Percentiles rank a stretch among this genome's conserved stretches.
Conservation (phyloP, 2,113 vertebrate species). For the Australoheros scitulus region DNA sequence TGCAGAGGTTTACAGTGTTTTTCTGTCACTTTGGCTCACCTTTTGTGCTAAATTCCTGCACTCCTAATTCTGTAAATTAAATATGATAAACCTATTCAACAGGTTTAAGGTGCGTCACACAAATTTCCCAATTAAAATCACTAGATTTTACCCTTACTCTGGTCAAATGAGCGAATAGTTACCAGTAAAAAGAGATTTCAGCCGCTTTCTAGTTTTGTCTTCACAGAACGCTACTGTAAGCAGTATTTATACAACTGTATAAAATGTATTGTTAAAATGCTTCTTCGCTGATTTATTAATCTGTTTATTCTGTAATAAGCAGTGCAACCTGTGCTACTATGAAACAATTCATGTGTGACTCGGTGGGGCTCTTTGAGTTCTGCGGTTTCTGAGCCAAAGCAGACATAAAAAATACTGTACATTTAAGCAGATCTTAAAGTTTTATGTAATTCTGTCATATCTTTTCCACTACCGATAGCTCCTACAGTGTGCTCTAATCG, state of each 20-base stretch:
- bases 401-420: conserved; percentile 6
- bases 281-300: background rate
- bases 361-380: background rate
- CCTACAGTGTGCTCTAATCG: conserved; percentile 21
- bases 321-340: background rate
- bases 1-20: conserved; percentile 8
- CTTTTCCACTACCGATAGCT: conserved; percentile 48
- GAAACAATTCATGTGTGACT: background rate
- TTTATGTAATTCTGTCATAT: conserved; percentile 22
- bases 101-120: background rate
- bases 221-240: background rate
- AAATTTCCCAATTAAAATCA: background rate
- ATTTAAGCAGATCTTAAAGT: background rate
- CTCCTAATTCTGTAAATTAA: background rate
- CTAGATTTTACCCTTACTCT: background rate
- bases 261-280: background rate
- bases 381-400: conserved; percentile 38
- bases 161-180: background rate
- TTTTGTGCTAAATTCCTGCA: background rate
- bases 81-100: background rate
- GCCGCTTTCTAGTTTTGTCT: background rate
- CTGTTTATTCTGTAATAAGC: background rate
- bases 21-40: conserved; percentile 39
- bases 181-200: background rate
- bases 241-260: background rate